These are phyloP conservation scores for Lysandra coridon DNA, from an alignment of 2,888 invertebrate genomes.

Conservation along the genomic window DNA sequence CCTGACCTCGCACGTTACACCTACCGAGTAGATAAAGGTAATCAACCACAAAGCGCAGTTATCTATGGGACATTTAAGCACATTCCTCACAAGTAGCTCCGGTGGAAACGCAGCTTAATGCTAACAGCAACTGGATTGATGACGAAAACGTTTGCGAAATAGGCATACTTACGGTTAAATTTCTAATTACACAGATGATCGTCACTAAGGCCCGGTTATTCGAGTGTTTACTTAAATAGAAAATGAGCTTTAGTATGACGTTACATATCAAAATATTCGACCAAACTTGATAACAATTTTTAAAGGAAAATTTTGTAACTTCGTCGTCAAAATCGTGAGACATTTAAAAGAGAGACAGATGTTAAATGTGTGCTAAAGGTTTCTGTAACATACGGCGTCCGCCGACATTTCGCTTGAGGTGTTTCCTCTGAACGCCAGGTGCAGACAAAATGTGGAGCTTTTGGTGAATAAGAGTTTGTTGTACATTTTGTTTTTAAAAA, in stretches of 20 bases:
- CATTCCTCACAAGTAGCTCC: too few relatives aligned
- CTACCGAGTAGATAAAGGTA: too few relatives aligned
- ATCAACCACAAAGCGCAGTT: too few relatives aligned
- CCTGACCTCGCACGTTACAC: too few relatives aligned
- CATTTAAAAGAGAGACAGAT: not conserved
- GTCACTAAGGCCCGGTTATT: not conserved
- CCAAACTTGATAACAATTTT: not conserved
- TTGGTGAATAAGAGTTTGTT: not conserved
- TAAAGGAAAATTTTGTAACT: not conserved
- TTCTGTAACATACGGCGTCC: not conserved
- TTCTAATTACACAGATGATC: not conserved
- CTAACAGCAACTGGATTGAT: too few relatives aligned
- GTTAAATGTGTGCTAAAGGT: not conserved
- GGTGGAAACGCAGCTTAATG: too few relatives aligned
- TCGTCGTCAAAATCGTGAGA: not conserved
- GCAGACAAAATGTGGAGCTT: not conserved
- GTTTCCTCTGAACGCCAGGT: not conserved
- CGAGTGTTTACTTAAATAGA: not conserved
- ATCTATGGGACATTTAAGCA: too few relatives aligned
- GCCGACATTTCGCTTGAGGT: slow-evolving; percentile 2
- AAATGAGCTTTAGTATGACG: not conserved
- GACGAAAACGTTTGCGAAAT: not conserved
- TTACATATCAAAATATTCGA: not conserved
- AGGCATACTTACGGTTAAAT: not conserved
- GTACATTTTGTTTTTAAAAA: not conserved